Conservation (phyloP, 2,797 vertebrate genomes). For the Betta splendens region DNA sequence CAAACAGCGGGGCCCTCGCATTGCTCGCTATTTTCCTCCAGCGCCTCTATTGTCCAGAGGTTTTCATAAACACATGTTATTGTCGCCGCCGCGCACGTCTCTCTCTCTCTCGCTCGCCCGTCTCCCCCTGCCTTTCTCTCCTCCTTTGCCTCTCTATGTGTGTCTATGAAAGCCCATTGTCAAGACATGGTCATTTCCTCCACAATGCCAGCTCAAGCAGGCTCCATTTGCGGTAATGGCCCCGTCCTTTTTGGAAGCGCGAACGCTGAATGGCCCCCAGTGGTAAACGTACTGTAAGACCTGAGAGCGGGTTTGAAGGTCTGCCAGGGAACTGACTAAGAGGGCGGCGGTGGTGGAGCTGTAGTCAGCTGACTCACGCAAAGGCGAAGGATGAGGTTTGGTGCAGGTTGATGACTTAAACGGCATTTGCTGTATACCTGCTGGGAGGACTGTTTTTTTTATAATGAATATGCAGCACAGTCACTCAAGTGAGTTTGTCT, state of each 20-base stretch:
- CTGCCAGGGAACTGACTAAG: slow-evolving; percentile 49
- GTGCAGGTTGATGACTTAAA: slow-evolving; percentile 28
- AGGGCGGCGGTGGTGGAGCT: slow-evolving; percentile 39
- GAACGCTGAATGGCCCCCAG: slow-evolving; percentile 56
- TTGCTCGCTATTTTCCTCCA: slow-evolving; percentile 60
- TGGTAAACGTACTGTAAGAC: slow-evolving; percentile 67
- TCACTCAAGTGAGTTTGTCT: not conserved
- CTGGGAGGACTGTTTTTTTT: not conserved
- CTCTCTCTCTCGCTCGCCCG: slow-evolving; percentile 27
- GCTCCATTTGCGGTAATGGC: slow-evolving; percentile 71
- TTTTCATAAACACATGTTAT: slow-evolving; percentile 75
- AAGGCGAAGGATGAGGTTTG: slow-evolving; percentile 1
- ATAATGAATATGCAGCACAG: slow-evolving; percentile 2
- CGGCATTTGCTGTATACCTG: slow-evolving; percentile 17
- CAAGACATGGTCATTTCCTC: slow-evolving; percentile 72
- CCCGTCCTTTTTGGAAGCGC: slow-evolving; percentile 56
- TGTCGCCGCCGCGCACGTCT: slow-evolving; percentile 61
- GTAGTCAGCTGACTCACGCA: slow-evolving; percentile 16
- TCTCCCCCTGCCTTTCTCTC: no score
- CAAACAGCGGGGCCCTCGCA: slow-evolving; percentile 62
- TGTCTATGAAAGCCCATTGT: slow-evolving; percentile 70
- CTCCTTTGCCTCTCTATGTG: slow-evolving; percentile 33
- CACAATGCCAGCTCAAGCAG: slow-evolving; percentile 67
- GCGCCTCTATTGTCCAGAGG: slow-evolving; percentile 65
- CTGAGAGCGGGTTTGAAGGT: slow-evolving; percentile 65